Conservation (phyloP, 2,113 vertebrate genomes). For the Lepus americanus region DNA sequence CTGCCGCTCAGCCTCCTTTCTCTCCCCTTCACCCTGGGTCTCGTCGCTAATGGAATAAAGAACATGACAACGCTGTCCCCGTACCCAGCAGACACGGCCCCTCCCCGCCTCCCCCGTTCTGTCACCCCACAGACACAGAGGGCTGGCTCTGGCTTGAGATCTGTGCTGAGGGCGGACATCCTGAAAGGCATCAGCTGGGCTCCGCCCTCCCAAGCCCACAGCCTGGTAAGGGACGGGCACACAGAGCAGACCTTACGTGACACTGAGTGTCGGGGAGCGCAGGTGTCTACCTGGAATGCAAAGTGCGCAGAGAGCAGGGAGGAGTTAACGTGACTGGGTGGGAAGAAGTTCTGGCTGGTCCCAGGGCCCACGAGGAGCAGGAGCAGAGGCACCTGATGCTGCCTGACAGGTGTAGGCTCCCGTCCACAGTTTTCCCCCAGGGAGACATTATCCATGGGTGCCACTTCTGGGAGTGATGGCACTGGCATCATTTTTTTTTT, state of each 20-base stretch:
- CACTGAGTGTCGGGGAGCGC: not conserved
- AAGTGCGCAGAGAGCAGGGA: not conserved
- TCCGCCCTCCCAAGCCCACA: not conserved
- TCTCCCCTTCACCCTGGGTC: not conserved
- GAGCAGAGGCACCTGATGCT: too few species aligned
- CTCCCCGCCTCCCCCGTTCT: not conserved
- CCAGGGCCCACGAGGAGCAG: not conserved
- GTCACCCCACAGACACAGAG: not conserved
- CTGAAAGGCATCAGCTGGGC: not conserved
- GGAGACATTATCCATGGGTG: too few species aligned
- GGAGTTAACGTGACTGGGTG: not conserved
- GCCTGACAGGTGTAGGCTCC: too few species aligned
- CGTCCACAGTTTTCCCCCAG: too few species aligned
- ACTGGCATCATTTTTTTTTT: too few species aligned
- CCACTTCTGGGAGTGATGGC: too few species aligned
- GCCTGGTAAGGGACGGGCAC: not conserved
- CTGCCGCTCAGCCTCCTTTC: not conserved
- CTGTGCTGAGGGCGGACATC: not conserved
- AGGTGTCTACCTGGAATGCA: not conserved
- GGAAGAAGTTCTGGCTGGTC: not conserved
- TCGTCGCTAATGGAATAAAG: constrained; percentile 30
- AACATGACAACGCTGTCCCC: not conserved
- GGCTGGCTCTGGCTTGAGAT: not conserved
- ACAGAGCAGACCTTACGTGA: not conserved
- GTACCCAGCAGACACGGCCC: not conserved